A percentile compares a stretch with the other conserved stretches of the same genome.
phyloP scores from a whole-genome alignment of 2,888 invertebrate genomes.

The Steromphala cineraria region DNA sequence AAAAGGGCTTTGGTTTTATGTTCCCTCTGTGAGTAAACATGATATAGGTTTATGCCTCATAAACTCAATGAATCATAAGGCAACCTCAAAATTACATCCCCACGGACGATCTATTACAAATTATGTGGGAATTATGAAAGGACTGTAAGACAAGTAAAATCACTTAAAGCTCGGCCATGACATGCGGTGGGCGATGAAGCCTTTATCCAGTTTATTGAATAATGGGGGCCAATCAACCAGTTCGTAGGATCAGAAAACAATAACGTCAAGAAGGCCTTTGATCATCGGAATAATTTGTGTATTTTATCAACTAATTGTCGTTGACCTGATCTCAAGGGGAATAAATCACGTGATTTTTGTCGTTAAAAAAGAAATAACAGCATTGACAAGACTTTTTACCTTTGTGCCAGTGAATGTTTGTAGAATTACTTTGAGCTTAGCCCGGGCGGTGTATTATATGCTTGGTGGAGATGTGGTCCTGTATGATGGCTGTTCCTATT shows the following conservation, averaged over 20 bases:
- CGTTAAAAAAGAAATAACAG: background rate
- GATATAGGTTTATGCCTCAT: too few relatives aligned
- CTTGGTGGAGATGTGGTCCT: too few relatives aligned
- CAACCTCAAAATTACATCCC: too few relatives aligned
- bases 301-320: slow-evolving; percentile 11
- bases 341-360: background rate
- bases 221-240: background rate
- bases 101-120: too few relatives aligned
- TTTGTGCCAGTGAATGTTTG: background rate
- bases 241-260: background rate
- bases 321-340: slow-evolving; percentile 1
- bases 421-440: too few relatives aligned
- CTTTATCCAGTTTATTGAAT: background rate
- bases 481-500: too few relatives aligned
- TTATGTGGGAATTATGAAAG: too few relatives aligned
- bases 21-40: too few relatives aligned
- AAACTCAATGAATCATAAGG: too few relatives aligned
- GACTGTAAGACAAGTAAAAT: slow-evolving; percentile 5
- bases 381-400: background rate
- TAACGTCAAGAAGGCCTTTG: background rate
- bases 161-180: background rate
- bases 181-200: background rate
- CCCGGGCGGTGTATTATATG: too few relatives aligned
- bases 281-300: slow-evolving; percentile 5
- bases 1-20: too few relatives aligned